Evolutionary conservation across 2,888 invertebrate genomes (phyloP), one percentile per base, ranked within the genome.

Genomic region (Cremastobaeus sp.): DNA sequence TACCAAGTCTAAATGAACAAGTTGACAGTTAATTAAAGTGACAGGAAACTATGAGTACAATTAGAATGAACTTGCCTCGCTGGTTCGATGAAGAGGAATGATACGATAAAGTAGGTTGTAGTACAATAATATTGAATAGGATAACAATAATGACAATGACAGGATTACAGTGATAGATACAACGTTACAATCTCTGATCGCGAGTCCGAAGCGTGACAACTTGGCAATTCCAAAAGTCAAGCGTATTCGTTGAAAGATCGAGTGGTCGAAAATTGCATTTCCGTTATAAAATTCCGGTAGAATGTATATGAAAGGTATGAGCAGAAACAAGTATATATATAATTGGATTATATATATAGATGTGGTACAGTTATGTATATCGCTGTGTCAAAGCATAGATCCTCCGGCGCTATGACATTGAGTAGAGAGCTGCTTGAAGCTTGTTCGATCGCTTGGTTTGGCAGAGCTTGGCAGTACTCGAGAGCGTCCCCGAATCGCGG

Each of bases 391-490:
- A 66, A 66, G 60, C 60, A 66, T 52, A 64, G 72, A 72, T 72
- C 72, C 64, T 71, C 54, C 60, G 60, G 60, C 65, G 65, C 72
- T 66, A 32, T 15, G 25, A 43, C 12, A 45, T 41, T 34, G 17
- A 21, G 8, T 21, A 60, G 43, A 25, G 25, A 34, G 11, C 54
- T 39, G 28, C 30, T 11, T 30, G n/a, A n/a, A 1, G 5, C 20
- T 48, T 3, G 8, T 18, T 48, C 15, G 2, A n/a, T 50, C 12
- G 14, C 2, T n/a, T 6, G 25, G 15, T 82, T 83, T 84, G 83
- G 83, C 83, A 84, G 77, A 74, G 75, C 78, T 79, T 83, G 84
- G 83, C 84, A 84, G 83, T 83, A 76, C 52, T 78, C 69, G 54
- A 64, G 32, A 64, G 43, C 62, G 45, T 76, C 47, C 54, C 43